Conservation (phyloP, 2,888 invertebrate species). For the Meliscaeva auricollis region DNA sequence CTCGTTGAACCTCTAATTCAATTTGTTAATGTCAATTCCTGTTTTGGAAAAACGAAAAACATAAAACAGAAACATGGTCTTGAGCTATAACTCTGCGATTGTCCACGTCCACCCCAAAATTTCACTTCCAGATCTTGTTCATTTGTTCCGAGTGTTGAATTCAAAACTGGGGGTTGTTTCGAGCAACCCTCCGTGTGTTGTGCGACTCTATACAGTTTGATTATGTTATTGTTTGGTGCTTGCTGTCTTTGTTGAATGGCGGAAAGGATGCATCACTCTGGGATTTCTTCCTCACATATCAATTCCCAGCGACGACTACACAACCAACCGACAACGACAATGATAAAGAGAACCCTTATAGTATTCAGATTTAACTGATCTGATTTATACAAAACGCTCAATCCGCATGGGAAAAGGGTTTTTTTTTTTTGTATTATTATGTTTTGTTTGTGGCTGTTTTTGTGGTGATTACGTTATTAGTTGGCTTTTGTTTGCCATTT, state of each 20-base stretch:
- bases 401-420: constrained; percentile 73
- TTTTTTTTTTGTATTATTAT: background rate
- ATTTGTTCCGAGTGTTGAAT: background rate
- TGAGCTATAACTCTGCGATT: background rate
- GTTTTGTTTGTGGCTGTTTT: constrained; percentile 40
- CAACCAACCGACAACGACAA: no score
- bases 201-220: constrained; percentile 30
- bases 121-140: background rate
- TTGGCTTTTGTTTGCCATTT: constrained; percentile 65
- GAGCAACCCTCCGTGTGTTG: constrained; percentile 34
- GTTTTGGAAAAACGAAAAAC: background rate
- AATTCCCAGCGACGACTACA: constrained; percentile 60
- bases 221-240: constrained; percentile 69
- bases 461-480: constrained; percentile 76
- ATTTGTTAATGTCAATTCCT: constrained; percentile 48
- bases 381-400: constrained; percentile 61
- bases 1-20: constrained; percentile 47
- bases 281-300: constrained; percentile 46
- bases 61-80: constrained; percentile 13
- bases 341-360: background rate
- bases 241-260: constrained; percentile 33
- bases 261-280: constrained; percentile 22
- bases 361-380: constrained; percentile 16
- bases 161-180: constrained; percentile 39
- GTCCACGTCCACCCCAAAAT: constrained; percentile 6